Conservation (phyloP, 2,888 invertebrate genomes). For the Malachius bipustulatus region DNA sequence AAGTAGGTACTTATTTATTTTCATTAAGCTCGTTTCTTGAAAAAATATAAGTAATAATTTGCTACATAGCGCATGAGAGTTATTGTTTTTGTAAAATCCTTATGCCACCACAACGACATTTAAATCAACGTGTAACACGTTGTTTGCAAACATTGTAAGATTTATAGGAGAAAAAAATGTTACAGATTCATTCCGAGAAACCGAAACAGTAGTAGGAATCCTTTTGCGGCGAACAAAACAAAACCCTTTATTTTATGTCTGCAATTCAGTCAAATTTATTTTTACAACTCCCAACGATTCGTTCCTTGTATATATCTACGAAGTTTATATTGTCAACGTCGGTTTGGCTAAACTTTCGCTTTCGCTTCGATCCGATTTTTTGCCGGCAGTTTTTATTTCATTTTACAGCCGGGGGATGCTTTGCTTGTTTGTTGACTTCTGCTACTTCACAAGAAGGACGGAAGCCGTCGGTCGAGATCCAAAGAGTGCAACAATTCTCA, state of each 20-base stretch:
- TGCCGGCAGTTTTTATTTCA: conserved; percentile 9
- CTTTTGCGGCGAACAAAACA: conserved; percentile 24
- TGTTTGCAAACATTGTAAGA: too few relatives aligned
- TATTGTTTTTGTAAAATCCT: too few relatives aligned
- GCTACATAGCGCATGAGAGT: too few relatives aligned
- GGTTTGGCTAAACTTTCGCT: conserved; percentile 25
- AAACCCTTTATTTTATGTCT: conserved; percentile 23
- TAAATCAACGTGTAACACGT: too few relatives aligned
- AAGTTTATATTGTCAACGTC: conserved; percentile 20
- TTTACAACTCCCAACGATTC: conserved; percentile 20
- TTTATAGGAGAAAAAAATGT: conserved; percentile 15
- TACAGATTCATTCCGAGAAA: conserved; percentile 17
- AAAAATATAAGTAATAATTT: too few relatives aligned
- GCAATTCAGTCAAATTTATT: conserved; percentile 23
- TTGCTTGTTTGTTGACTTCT: neutral
- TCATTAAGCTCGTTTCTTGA: too few relatives aligned
- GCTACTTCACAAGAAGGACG: too few relatives aligned
- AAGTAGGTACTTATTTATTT: too few relatives aligned
- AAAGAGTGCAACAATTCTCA: too few relatives aligned
- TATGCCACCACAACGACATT: too few relatives aligned
- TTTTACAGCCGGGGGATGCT: neutral
- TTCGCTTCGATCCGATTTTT: conserved; percentile 17
- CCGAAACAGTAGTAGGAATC: conserved; percentile 25
- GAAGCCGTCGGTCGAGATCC: too few relatives aligned
- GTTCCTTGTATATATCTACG: conserved; percentile 14